Conservation (phyloP, 2,113 vertebrate genomes). For the Psephotus haematonotus region DNA sequence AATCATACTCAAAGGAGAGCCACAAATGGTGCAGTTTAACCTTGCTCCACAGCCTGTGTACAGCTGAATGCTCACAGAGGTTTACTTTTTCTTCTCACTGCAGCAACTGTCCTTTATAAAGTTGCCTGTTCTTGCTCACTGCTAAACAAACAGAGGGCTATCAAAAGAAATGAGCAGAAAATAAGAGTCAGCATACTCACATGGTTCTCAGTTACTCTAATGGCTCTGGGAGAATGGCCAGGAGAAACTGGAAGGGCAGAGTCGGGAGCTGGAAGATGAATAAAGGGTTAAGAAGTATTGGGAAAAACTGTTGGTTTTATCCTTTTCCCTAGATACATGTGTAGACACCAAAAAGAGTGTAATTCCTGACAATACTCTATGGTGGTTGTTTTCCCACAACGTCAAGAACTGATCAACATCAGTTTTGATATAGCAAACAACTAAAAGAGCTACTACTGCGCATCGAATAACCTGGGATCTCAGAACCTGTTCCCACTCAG, state of each 20-base stretch:
- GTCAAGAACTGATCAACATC: neutral
- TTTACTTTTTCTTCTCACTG: neutral
- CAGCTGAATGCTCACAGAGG: neutral
- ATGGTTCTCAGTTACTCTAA: neutral
- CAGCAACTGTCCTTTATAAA: neutral
- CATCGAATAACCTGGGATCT: neutral
- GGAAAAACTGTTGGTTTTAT: neutral
- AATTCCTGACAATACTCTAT: neutral
- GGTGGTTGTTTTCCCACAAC: neutral
- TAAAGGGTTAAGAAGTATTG: neutral
- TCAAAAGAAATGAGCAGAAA: neutral
- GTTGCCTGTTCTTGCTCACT: neutral
- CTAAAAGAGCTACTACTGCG: neutral
- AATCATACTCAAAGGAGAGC: neutral
- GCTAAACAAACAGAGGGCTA: neutral
- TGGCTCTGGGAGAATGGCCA: neutral
- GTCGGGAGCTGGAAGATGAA: neutral
- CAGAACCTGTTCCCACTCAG: neutral
- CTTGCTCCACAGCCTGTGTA: neutral
- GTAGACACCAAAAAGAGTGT: neutral
- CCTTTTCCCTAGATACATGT: neutral
- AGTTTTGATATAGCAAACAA: neutral
- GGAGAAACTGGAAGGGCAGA: neutral
- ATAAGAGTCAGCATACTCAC: neutral
- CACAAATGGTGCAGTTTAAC: conserved; percentile 2